Percentiles rank a stretch among this genome's conserved stretches.
Evolutionary conservation across 2,113 vertebrate species (phyloP).

Genomic region (Cathartes aura): DNA sequence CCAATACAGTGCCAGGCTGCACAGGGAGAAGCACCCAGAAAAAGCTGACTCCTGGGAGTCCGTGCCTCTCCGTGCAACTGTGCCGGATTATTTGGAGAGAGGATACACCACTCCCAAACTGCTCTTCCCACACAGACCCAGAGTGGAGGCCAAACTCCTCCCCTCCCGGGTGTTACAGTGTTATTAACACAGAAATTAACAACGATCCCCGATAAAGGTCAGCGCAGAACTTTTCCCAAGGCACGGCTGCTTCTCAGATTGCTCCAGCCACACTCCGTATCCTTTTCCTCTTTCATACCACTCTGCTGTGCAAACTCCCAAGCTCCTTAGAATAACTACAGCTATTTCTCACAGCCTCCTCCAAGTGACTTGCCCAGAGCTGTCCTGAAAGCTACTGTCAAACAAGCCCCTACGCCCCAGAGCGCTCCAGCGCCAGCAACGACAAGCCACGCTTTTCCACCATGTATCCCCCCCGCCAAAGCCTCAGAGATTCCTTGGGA

Average conservation of each 20-base stretch:
- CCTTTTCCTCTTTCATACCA: neutral
- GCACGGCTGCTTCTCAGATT: neutral
- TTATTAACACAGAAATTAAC: neutral
- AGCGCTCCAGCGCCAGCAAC: accelerated
- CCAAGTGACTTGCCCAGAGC: neutral
- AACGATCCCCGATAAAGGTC: neutral
- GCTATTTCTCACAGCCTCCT: neutral
- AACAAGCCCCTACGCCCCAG: neutral
- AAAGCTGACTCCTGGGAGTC: neutral
- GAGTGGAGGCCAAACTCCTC: neutral
- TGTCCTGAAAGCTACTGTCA: neutral
- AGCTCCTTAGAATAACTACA: neutral
- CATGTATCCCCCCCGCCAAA: neutral
- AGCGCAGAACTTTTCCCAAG: neutral
- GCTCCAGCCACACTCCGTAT: neutral
- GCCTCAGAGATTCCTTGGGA: neutral
- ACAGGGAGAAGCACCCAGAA: neutral
- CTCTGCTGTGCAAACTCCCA: neutral
- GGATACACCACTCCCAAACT: neutral
- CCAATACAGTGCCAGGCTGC: neutral
- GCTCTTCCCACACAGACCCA: neutral
- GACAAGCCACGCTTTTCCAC: accelerated
- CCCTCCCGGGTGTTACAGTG: neutral
- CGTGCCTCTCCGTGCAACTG: accelerated
- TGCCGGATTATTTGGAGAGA: neutral